These are phyloP conservation scores for Percopsis omiscomaycus DNA, from an alignment of 2,797 vertebrate species.

Conservation along the genomic window DNA sequence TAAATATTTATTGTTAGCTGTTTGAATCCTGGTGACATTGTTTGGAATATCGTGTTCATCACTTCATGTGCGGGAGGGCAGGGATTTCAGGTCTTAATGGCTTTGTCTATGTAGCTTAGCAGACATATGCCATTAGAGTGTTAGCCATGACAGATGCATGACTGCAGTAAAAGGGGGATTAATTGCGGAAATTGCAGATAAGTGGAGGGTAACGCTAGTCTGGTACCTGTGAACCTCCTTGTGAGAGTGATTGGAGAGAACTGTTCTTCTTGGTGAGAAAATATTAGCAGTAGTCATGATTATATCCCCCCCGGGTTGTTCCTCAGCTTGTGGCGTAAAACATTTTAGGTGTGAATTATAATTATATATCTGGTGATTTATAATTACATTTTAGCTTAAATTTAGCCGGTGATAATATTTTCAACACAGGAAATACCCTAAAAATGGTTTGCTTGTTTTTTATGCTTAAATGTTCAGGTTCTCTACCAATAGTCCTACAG, in stretches of 20 bases:
- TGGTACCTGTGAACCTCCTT: constrained; percentile 62
- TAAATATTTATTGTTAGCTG: constrained; percentile 68
- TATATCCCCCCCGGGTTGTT: neutral
- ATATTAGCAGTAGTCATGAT: constrained; percentile 54
- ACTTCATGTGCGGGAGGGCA: constrained; percentile 9
- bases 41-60: constrained; percentile 23
- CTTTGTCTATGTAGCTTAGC: constrained; percentile 42
- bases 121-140: constrained; percentile 50
- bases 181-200: constrained; percentile 69
- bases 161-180: constrained; percentile 68
- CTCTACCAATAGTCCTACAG: no score
- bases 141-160: constrained; percentile 60
- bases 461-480: no score
- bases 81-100: constrained; percentile 40
- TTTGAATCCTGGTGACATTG: constrained; percentile 54
- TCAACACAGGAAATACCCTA: no score
- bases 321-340: no score
- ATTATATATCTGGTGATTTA: no score
- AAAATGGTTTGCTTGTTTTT: no score
- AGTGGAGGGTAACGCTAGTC: constrained; percentile 64
- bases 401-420: no score
- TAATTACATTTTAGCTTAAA: no score
- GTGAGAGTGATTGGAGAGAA: constrained; percentile 46
- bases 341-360: no score
- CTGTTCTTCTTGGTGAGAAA: constrained; percentile 57